Evolutionary conservation across 2,797 vertebrate genomes (phyloP).

Genomic region (Macropodus opercularis): DNA sequence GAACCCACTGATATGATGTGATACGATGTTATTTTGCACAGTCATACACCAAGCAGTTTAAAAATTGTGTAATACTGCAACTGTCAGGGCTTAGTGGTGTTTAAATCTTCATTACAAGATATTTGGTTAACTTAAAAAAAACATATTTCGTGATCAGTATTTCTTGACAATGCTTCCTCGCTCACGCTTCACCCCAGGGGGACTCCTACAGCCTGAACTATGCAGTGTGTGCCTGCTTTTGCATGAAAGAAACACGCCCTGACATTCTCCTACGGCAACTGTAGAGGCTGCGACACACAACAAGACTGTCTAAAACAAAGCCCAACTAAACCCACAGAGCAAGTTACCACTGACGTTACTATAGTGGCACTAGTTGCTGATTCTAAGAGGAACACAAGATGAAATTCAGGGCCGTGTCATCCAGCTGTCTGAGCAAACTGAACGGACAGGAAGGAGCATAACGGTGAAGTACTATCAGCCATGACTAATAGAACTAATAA

Average conservation of each 20-base stretch:
- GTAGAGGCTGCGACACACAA: constrained; percentile 10
- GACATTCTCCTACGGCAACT: neutral
- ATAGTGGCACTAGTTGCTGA: neutral
- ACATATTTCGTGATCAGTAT: neutral
- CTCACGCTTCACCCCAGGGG: neutral
- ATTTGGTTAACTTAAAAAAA: no score
- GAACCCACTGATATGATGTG: constrained; percentile 13
- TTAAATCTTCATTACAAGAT: no score
- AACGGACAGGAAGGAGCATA: constrained; percentile 16
- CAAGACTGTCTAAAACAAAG: neutral
- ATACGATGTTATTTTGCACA: no score
- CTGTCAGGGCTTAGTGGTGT: no score
- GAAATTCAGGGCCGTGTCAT: no score
- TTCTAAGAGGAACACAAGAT: neutral
- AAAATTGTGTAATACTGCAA: no score
- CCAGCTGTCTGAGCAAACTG: constrained; percentile 28
- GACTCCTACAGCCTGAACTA: constrained; percentile 27
- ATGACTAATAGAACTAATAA: no score
- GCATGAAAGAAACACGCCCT: constrained; percentile 12
- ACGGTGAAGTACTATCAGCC: constrained; percentile 30
- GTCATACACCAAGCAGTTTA: no score
- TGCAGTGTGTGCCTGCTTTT: constrained; percentile 11
- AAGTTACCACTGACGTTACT: neutral
- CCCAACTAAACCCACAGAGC: neutral
- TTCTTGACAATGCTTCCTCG: constrained; percentile 11